A percentile compares a stretch with the other conserved stretches of the same genome.
Evolutionary conservation across 2,113 vertebrate genomes (phyloP).

Genomic region (Otus sunia): DNA sequence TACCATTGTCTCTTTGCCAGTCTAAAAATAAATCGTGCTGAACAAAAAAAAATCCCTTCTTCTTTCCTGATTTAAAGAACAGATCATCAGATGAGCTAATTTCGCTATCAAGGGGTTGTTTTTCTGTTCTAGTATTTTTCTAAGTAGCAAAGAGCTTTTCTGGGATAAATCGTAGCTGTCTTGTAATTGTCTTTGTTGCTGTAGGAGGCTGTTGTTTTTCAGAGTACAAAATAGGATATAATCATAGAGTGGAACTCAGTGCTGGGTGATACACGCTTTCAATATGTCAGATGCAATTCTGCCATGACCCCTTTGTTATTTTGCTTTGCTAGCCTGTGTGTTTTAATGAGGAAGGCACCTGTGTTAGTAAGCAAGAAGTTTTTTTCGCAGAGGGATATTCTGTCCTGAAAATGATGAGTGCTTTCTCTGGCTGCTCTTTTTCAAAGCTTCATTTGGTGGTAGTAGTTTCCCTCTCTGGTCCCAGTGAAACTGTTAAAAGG

Average conservation of each 20-base stretch:
- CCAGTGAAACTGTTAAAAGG: not conserved
- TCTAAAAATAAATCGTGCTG: conserved; percentile 41
- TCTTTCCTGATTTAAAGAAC: conserved; percentile 9
- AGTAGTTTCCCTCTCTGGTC: not conserved
- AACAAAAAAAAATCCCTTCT: not conserved
- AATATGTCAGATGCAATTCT: not conserved
- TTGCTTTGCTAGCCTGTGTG: not conserved
- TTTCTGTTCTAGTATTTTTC: not conserved
- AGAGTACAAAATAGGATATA: not conserved
- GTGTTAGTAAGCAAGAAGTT: not conserved
- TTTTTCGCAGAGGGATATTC: not conserved
- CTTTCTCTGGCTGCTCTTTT: not conserved
- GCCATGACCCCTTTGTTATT: not conserved
- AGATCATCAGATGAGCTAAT: conserved; percentile 11
- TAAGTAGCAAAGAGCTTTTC: not conserved
- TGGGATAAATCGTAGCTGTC: not conserved
- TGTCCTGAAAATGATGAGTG: not conserved
- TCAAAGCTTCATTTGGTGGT: not conserved
- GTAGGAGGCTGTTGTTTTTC: not conserved
- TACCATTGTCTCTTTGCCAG: conserved; percentile 22
- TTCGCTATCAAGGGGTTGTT: not conserved
- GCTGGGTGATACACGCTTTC: not conserved
- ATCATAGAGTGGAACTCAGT: not conserved
- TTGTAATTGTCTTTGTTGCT: not conserved
- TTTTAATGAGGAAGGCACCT: not conserved